Evolutionary conservation across 2,797 vertebrate species (phyloP).

Genomic region (Falco berigora): DNA sequence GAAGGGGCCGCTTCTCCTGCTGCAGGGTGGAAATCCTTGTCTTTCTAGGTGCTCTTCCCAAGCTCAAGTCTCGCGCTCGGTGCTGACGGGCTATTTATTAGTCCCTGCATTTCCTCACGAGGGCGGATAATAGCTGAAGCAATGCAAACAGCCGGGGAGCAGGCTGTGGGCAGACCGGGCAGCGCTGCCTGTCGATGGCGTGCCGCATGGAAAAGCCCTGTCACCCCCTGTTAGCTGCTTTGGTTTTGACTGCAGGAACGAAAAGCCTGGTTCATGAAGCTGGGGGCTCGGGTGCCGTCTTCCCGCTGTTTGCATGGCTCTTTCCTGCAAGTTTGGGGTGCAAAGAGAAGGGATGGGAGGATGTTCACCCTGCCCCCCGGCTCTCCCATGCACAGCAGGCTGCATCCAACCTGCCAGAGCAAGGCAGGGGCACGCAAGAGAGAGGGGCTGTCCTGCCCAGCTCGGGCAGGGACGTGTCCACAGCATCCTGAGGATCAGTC

Average conservation of each 20-base stretch:
- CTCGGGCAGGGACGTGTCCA: rapidly evolving
- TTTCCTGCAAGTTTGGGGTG: neutral
- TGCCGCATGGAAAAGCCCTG: neutral
- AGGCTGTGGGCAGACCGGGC: neutral
- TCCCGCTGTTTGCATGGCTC: neutral
- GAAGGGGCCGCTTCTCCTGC: conserved; percentile 26
- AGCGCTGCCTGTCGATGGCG: neutral
- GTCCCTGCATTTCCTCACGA: neutral
- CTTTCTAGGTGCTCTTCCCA: neutral
- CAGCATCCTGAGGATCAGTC: neutral
- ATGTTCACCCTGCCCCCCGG: neutral
- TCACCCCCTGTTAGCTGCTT: neutral
- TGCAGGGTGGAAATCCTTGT: neutral
- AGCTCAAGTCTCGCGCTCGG: rapidly evolving
- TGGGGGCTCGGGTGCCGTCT: neutral
- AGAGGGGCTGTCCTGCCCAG: neutral
- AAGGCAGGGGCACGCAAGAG: too few species aligned
- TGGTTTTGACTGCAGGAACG: rapidly evolving
- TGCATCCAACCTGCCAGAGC: neutral
- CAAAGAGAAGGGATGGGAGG: neutral
- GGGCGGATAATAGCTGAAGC: neutral
- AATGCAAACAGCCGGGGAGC: rapidly evolving
- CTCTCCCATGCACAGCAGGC: rapidly evolving
- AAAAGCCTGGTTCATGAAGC: neutral
- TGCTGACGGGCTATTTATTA: rapidly evolving